A percentile compares a stretch with the other conserved stretches of the same genome.
These are phyloP conservation scores for Nyctibius bracteatus DNA, from an alignment of 2,113 vertebrate species.

Conservation along the genomic window DNA sequence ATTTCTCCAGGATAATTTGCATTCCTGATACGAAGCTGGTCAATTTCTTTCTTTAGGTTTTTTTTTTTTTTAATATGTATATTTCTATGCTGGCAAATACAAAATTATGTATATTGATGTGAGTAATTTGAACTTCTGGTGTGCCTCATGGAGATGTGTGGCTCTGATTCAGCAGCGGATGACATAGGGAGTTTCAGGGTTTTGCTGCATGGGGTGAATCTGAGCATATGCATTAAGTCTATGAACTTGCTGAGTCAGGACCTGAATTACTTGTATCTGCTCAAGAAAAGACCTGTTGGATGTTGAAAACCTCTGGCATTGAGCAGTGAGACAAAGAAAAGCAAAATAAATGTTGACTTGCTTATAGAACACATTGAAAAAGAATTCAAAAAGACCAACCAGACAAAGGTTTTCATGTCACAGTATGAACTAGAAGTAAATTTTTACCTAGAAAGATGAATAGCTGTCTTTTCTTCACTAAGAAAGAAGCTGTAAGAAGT, in stretches of 20 bases:
- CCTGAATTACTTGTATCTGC: background rate
- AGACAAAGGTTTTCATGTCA: background rate
- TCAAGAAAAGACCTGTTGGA: background rate
- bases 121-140: background rate
- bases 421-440: background rate
- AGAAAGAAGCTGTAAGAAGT: background rate
- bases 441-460: background rate
- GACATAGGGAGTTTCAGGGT: background rate
- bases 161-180: background rate
- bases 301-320: background rate
- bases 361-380: background rate
- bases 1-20: background rate
- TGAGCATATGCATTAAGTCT: background rate
- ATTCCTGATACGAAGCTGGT: background rate
- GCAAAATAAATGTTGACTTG: background rate
- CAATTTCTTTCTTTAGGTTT: background rate
- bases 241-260: background rate
- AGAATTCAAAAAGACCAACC: background rate
- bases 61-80: rapidly evolving
- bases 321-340: background rate
- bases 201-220: background rate
- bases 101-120: background rate
- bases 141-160: background rate
- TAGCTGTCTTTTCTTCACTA: background rate
- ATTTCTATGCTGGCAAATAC: background rate